Percentiles rank a stretch among this genome's conserved stretches.
phyloP scores from a whole-genome alignment of 1,140 invertebrate genomes.

The Chlorops oryzae region DNA sequence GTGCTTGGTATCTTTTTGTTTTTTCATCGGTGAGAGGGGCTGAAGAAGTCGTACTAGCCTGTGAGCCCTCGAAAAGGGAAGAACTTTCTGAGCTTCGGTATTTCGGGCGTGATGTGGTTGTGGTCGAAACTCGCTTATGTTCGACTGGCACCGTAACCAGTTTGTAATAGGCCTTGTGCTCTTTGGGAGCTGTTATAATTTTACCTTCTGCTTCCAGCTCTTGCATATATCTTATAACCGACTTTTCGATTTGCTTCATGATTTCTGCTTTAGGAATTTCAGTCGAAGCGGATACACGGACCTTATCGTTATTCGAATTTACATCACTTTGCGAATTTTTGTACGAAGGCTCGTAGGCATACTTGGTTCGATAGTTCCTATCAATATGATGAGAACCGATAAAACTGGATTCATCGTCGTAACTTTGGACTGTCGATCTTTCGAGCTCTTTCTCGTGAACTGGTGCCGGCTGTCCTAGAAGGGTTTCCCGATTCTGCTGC shows the following conservation, averaged over 20 bases:
- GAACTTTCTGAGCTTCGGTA: conserved; percentile 16
- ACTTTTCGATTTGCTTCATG: conserved; percentile 45
- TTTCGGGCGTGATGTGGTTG: conserved; percentile 32
- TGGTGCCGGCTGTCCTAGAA: conserved; percentile 22
- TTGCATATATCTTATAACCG: conserved; percentile 45
- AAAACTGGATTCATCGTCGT: conserved; percentile 22
- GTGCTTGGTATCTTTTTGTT: no score
- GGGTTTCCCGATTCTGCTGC: no score
- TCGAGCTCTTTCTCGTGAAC: conserved; percentile 38
- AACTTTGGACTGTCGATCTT: conserved; percentile 34
- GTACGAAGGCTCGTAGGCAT: conserved; percentile 30
- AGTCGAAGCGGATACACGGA: conserved; percentile 39
- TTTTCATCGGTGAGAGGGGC: no score
- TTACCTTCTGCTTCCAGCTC: conserved; percentile 43
- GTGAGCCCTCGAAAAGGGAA: neutral
- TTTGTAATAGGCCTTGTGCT: conserved; percentile 36
- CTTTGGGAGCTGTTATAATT: conserved; percentile 32
- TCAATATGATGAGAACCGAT: conserved; percentile 22
- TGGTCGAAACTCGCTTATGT: conserved; percentile 31
- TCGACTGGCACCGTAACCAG: conserved; percentile 19
- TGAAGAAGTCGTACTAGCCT: neutral
- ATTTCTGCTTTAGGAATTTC: conserved; percentile 46
- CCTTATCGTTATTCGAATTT: conserved; percentile 35
- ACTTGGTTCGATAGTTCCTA: conserved; percentile 39
- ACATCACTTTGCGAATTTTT: no score